Evolutionary conservation across 2,113 vertebrate species (phyloP).

Genomic region (Chaetodon auriga): DNA sequence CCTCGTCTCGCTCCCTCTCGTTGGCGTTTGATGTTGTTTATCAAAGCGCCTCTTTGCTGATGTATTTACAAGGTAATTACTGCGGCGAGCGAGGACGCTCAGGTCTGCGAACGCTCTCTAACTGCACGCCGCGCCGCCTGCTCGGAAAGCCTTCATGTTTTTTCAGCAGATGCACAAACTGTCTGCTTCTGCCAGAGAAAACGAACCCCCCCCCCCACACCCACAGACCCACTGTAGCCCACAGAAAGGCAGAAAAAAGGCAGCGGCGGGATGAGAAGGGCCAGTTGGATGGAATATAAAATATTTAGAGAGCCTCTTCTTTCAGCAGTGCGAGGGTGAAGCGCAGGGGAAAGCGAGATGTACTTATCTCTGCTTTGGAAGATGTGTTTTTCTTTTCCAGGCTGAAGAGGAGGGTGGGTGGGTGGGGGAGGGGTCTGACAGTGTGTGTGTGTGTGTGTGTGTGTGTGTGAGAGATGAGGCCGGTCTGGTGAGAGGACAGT

Average conservation of each 20-base stretch:
- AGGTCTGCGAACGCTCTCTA: constrained; percentile 36
- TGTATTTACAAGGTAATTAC: constrained; percentile 25
- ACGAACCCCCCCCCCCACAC: constrained; percentile 36
- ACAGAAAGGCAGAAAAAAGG: constrained; percentile 63
- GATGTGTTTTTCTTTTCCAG: constrained; percentile 49
- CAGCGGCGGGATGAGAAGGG: constrained; percentile 48
- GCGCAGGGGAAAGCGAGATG: constrained; percentile 51
- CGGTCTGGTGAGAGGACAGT: constrained; percentile 16
- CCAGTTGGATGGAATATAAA: constrained; percentile 76
- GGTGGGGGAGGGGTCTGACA: constrained; percentile 13
- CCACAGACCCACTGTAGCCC: constrained; percentile 20
- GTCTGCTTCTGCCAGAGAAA: constrained; percentile 58
- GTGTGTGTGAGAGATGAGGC: constrained; percentile 23
- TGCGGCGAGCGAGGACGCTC: constrained; percentile 30
- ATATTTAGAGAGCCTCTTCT: constrained; percentile 78
- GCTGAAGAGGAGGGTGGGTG: constrained; percentile 66
- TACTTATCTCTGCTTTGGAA: constrained; percentile 71
- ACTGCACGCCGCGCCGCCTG: constrained; percentile 23
- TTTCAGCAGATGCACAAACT: constrained; percentile 30
- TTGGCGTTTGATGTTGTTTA: neutral
- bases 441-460: constrained; percentile 13
- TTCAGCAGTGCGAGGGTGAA: constrained; percentile 72
- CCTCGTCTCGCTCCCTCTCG: no score
- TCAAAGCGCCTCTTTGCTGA: constrained; percentile 2
- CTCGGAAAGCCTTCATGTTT: neutral